Conservation (phyloP, 2,113 vertebrate genomes). For the Todiramphus saurophagus region DNA sequence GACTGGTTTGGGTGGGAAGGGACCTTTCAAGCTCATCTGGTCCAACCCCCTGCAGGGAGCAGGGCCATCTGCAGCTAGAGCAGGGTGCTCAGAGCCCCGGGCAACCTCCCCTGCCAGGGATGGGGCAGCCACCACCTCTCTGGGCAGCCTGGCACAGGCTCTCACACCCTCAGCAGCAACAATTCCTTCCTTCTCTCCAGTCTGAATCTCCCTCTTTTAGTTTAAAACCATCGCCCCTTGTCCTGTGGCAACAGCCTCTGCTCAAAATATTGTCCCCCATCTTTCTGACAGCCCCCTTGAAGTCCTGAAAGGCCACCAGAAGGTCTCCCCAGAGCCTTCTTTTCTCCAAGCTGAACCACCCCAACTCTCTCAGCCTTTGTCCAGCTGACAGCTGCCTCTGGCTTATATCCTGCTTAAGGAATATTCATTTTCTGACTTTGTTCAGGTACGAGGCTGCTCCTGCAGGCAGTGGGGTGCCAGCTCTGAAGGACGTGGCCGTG, state of each 20-base stretch:
- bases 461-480: neutral
- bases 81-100: too few relatives aligned
- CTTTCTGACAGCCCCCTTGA: neutral
- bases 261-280: neutral
- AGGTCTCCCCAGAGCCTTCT: neutral
- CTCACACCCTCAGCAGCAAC: neutral
- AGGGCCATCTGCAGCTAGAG: too few relatives aligned
- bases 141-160: neutral
- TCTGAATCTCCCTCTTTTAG: neutral
- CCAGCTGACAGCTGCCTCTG: neutral
- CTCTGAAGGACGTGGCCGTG: constrained; percentile 49
- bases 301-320: neutral
- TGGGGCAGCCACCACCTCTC: neutral
- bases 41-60: too few relatives aligned
- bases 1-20: too few relatives aligned
- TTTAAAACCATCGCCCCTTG: neutral
- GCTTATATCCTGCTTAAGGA: neutral
- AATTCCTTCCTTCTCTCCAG: neutral
- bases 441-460: constrained; percentile 32
- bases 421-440: neutral
- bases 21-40: too few relatives aligned
- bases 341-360: neutral
- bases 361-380: neutral
- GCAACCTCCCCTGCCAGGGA: neutral
- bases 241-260: neutral